Evolutionary conservation across 2,888 invertebrate genomes (phyloP).

Genomic region (Dryobotodes eremita): DNA sequence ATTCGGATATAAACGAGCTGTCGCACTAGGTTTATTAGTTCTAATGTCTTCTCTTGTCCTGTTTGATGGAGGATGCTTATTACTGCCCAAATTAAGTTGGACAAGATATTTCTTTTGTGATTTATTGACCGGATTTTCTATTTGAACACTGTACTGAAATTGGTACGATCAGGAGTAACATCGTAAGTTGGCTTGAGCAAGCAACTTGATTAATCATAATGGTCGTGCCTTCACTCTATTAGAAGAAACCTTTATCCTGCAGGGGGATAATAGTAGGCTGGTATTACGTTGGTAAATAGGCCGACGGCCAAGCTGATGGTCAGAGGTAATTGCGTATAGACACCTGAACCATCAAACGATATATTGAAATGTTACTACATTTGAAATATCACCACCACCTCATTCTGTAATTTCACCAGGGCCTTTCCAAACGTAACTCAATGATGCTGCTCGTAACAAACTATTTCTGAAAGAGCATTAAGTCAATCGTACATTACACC

Average conservation of each 20-base stretch:
- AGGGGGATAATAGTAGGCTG: neutral
- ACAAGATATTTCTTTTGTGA: neutral
- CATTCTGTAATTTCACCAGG: neutral
- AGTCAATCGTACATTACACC: too few species aligned
- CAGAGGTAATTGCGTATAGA: neutral
- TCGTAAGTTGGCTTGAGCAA: neutral
- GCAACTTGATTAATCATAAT: neutral
- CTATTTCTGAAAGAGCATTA: too few species aligned
- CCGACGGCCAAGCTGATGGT: neutral
- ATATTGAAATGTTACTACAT: neutral
- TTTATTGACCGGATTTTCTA: neutral
- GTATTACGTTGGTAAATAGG: too few species aligned
- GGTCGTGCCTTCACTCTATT: neutral
- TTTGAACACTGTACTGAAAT: neutral
- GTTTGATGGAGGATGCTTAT: neutral
- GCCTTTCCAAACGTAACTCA: neutral
- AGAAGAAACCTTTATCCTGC: neutral
- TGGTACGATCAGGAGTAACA: neutral
- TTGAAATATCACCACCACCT: neutral
- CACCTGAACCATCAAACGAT: neutral
- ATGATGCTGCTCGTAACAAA: neutral
- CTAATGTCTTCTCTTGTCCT: constrained; percentile 33
- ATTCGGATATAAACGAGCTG: constrained; percentile 49
- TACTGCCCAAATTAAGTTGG: neutral
- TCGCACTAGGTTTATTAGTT: constrained; percentile 53